Conservation (phyloP, 2,888 invertebrate genomes). For the Noctuana brunneofusca region DNA sequence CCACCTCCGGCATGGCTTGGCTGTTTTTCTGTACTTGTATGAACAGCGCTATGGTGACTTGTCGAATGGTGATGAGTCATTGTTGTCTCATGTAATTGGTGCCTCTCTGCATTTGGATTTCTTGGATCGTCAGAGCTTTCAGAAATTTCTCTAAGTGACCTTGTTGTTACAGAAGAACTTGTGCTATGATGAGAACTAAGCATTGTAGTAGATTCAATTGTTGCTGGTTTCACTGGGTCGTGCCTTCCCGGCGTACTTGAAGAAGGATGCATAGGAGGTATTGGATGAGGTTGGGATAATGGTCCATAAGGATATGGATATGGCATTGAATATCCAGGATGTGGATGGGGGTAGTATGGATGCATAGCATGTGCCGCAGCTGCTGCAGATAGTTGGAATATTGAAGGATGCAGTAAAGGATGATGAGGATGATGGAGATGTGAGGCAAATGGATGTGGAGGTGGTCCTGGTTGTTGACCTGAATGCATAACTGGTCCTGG, state of each 20-base stretch:
- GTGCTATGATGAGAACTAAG: slow-evolving; percentile 88
- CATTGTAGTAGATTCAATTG: slow-evolving; percentile 86
- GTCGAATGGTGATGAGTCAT: slow-evolving; percentile 86
- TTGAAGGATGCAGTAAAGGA: slow-evolving; percentile 86
- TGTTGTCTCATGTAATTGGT: slow-evolving; percentile 85
- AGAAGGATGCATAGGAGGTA: slow-evolving; percentile 85
- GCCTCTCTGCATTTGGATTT: slow-evolving; percentile 80
- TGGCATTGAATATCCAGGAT: slow-evolving; percentile 87
- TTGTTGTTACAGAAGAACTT: slow-evolving; percentile 87
- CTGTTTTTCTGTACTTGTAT: slow-evolving; percentile 85
- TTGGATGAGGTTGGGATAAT: slow-evolving; percentile 88
- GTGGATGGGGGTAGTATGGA: slow-evolving; percentile 87
- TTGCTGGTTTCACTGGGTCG: slow-evolving; percentile 76
- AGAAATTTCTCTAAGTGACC: slow-evolving; percentile 84
- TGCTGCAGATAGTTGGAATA: slow-evolving; percentile 83
- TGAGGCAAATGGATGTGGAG: slow-evolving; percentile 86
- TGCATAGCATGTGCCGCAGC: slow-evolving; percentile 86
- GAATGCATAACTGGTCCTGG: slow-evolving; percentile 89
- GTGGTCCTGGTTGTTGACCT: slow-evolving; percentile 87
- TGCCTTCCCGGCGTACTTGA: slow-evolving; percentile 73
- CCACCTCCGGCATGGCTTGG: slow-evolving; percentile 78
- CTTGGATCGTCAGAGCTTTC: slow-evolving; percentile 77
- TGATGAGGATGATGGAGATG: slow-evolving; percentile 90
- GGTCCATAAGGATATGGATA: slow-evolving; percentile 89
- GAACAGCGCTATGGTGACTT: slow-evolving; percentile 85